Evolutionary conservation across 2,113 vertebrate genomes (phyloP).

Genomic region (Rhynchomys soricoides): DNA sequence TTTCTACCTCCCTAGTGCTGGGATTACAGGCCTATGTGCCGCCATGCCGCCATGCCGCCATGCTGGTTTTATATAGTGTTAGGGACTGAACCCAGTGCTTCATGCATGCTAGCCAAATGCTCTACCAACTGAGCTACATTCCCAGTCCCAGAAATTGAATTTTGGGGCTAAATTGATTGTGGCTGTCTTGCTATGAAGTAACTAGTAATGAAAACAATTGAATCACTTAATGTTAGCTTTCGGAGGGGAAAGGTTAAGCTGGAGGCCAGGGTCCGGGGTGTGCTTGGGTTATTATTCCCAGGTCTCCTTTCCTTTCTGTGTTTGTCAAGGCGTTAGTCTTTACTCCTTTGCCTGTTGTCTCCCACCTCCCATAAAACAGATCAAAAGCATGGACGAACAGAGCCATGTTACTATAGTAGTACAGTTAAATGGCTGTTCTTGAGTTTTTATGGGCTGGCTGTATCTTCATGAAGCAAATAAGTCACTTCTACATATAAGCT

Average conservation of each 20-base stretch:
- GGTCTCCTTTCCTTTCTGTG: neutral
- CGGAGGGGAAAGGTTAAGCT: slow-evolving; percentile 16
- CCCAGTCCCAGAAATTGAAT: neutral
- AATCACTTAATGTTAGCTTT: slow-evolving; percentile 33
- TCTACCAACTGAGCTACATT: neutral
- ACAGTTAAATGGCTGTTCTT: neutral
- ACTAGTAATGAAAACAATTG: neutral
- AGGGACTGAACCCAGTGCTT: neutral
- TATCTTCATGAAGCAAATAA: neutral
- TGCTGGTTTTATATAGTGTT: neutral
- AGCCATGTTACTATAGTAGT: neutral
- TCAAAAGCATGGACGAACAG: neutral
- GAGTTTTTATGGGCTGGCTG: neutral
- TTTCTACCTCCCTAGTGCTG: neutral
- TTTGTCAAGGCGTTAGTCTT: neutral
- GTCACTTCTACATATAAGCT: neutral
- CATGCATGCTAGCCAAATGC: neutral
- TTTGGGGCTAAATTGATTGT: slow-evolving; percentile 19
- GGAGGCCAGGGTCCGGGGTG: neutral
- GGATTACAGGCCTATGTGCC: neutral
- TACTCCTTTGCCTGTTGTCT: neutral
- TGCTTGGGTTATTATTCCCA: slow-evolving; percentile 6
- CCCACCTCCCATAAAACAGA: neutral
- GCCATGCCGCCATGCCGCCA: neutral
- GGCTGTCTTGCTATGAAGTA: slow-evolving; percentile 37